phyloP scores from a whole-genome alignment of 2,797 vertebrate species.

The Vultur gryphus region DNA sequence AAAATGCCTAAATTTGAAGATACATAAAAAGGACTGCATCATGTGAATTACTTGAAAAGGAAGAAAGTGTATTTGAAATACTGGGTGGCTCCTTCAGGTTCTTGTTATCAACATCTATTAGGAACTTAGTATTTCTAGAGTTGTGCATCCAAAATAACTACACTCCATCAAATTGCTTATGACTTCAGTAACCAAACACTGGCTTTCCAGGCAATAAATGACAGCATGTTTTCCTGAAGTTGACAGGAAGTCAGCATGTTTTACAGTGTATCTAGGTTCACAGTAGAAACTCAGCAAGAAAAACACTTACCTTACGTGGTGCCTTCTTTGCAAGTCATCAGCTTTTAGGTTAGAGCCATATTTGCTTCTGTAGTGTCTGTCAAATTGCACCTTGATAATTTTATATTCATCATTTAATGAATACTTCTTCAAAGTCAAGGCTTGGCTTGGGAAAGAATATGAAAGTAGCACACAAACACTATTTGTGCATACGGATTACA shows the following conservation, averaged over 20 bases:
- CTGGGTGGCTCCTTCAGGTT: neutral
- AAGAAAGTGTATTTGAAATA: neutral
- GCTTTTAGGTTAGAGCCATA: neutral
- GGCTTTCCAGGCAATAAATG: neutral
- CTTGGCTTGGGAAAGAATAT: neutral
- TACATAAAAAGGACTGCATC: neutral
- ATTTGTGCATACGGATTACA: neutral
- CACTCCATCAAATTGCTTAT: neutral
- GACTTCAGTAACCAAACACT: neutral
- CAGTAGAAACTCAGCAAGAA: neutral
- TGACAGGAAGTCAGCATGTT: neutral
- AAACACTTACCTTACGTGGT: neutral
- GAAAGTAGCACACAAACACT: neutral
- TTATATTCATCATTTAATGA: neutral
- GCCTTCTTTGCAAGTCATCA: neutral
- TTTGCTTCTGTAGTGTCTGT: neutral
- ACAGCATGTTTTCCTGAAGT: constrained; percentile 1
- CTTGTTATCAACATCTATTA: constrained; percentile 11
- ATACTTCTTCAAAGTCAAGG: neutral
- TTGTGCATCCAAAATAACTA: neutral
- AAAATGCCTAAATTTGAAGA: neutral
- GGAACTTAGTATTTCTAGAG: neutral
- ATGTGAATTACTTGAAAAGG: neutral
- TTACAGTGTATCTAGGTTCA: neutral
- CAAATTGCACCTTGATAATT: neutral